phyloP scores from a whole-genome alignment of 2,797 vertebrate species.

The Erpetoichthys calabaricus region DNA sequence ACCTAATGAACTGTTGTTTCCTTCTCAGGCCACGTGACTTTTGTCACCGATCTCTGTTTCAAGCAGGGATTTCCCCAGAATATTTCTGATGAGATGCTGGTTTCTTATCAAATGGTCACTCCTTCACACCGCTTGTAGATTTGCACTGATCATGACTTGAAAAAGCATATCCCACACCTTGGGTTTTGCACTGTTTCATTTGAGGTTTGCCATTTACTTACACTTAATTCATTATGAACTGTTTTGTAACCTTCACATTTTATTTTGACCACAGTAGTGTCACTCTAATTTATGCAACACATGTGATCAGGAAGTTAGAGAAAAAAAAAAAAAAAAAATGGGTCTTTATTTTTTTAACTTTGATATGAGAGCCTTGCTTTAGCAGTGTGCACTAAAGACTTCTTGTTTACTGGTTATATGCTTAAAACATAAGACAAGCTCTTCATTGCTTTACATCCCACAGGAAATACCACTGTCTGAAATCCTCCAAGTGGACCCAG shows the following conservation, averaged over 20 bases:
- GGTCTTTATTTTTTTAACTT: constrained; percentile 28
- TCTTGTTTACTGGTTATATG: no score
- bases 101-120: no score
- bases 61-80: no score
- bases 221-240: constrained; percentile 31
- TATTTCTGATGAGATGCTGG: no score
- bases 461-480: constrained; percentile 96
- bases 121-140: no score
- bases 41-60: no score
- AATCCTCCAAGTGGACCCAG: constrained; percentile 84
- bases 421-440: no score
- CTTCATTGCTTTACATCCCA: constrained; percentile 17
- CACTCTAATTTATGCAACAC: constrained; percentile 50
- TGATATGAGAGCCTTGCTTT: constrained; percentile 29
- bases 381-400: constrained; percentile 11
- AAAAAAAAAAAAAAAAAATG: neutral
- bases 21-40: no score
- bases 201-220: neutral
- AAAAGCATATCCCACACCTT: no score
- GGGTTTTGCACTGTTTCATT: no score
- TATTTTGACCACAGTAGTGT: constrained; percentile 60
- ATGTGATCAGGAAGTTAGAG: constrained; percentile 30
- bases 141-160: no score
- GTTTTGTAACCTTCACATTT: constrained; percentile 46
- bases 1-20: no score